These are phyloP conservation scores for Phenganax stokvisi DNA, from an alignment of 92 coral and sea anemone genomes.

Conservation along the genomic window DNA sequence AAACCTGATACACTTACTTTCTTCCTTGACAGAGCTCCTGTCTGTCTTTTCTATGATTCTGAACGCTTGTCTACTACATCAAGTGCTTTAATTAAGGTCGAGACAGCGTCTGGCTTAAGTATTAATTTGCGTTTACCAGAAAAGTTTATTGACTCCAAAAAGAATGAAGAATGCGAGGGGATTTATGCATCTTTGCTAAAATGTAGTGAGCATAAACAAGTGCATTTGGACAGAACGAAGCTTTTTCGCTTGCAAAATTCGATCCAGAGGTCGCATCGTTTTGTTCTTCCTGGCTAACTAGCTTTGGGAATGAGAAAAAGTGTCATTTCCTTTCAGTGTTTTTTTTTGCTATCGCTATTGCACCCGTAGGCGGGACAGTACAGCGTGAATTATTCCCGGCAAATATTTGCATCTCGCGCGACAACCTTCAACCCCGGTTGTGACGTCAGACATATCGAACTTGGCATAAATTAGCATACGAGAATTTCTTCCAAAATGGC, in stretches of 20 bases:
- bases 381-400: too few species aligned
- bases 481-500: too few species aligned
- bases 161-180: conserved; percentile 15
- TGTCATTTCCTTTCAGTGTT: conserved; percentile 6
- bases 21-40: conserved; percentile 19
- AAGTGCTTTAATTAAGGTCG: conserved; percentile 20
- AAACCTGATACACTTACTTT: conserved; percentile 6
- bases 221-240: background rate
- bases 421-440: background rate
- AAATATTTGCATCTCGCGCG: too few species aligned
- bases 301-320: conserved; percentile 16
- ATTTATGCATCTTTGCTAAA: conserved; percentile 28
- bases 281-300: background rate
- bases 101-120: conserved; percentile 14
- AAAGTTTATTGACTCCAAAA: conserved; percentile 23
- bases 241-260: conserved; percentile 24
- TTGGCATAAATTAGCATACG: too few species aligned
- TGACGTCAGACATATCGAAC: background rate
- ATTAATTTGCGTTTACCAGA: conserved; percentile 6
- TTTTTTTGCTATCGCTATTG: too few species aligned
- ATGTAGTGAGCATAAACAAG: background rate
- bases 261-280: background rate
- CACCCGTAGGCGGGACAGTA: too few species aligned
- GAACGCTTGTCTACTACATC: conserved; percentile 23
- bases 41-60: conserved; percentile 14